A percentile compares a stretch with the other conserved stretches of the same genome.
Evolutionary conservation across 2,797 vertebrate species (phyloP).

Genomic region (Vespertilio murinus): DNA sequence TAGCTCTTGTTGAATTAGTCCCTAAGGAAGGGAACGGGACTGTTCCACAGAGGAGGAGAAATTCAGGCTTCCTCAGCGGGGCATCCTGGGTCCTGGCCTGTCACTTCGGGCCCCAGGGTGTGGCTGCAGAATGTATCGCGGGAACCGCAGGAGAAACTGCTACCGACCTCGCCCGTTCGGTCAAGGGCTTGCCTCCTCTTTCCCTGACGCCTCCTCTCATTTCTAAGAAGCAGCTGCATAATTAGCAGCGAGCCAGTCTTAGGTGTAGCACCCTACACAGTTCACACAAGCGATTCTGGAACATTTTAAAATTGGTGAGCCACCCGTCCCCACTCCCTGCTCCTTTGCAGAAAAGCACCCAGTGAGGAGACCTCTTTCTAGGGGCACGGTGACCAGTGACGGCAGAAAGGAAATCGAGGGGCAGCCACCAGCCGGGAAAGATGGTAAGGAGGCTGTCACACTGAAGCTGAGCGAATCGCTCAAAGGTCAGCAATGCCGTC

Average conservation of each 20-base stretch:
- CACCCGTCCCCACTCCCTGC: background rate
- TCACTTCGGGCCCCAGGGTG: slow-evolving; percentile 22
- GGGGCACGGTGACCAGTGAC: background rate
- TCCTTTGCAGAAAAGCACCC: background rate
- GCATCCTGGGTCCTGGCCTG: background rate
- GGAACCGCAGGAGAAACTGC: background rate
- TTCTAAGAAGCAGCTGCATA: background rate
- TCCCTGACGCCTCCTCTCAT: background rate
- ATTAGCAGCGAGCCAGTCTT: background rate
- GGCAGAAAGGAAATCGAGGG: background rate
- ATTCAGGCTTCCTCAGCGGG: background rate
- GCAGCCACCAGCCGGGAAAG: background rate
- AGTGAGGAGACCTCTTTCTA: background rate
- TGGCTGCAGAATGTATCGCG: background rate
- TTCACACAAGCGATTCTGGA: background rate
- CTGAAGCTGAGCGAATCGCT: background rate
- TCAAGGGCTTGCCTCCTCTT: background rate
- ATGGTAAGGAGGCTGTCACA: background rate
- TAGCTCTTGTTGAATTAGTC: background rate
- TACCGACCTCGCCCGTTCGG: background rate
- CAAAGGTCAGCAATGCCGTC: background rate
- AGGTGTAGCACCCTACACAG: background rate
- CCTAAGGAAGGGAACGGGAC: background rate
- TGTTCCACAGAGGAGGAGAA: background rate
- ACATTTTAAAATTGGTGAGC: background rate